Evolutionary conservation across 2,797 vertebrate species (phyloP), one percentile per base, ranked within the genome.

Genomic region (Rhynchonycteris naso): DNA sequence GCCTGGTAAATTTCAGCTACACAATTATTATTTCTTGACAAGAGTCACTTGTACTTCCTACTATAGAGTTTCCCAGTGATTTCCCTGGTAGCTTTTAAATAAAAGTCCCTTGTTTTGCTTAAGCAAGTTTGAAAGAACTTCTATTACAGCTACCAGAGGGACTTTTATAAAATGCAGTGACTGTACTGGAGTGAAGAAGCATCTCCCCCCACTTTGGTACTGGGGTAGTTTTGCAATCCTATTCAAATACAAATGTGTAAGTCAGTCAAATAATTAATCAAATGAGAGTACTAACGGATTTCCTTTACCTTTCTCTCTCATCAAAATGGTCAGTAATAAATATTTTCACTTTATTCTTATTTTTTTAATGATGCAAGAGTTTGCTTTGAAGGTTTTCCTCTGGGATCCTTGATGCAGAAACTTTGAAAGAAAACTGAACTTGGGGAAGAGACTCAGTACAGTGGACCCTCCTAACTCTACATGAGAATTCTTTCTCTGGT

Each of bases 401-500:
- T 0, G 24, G 71, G 26, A 21, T 71, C 71, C 86, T 88, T 50
- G 59, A 66, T 93, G 52, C 78, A 95, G 6, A 52, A 38, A 63
- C 50, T 92, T 95, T 80, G 65, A 92, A 96, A 50, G 90, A 79
- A 96, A 94, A 33, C 43, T 65, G 43, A 47, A 91, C 63, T 96
- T 85, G 89, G 69, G 94, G 92, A 87, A 94, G 94, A 96, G 90
- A 21, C 0, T 1, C 96, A 88, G 30, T 50, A 63, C 54, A 95
- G 93, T 38, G 16, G 68, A 81, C 6, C 2, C 79, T 59, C 88
- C 61, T 38, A 75, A 89, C 90, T 75, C 78, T 59, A 7, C 13
- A 91, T 90, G 83, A 9, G 96, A 95, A 74, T 90, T 97, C 87
- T 58, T 94, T 95, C 87, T 95, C 63, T 95, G 69, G 94, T 97